Percentiles rank a stretch among this genome's conserved stretches.
Evolutionary conservation across 2,888 invertebrate species (phyloP).

Genomic region (Limnephilus auricula): DNA sequence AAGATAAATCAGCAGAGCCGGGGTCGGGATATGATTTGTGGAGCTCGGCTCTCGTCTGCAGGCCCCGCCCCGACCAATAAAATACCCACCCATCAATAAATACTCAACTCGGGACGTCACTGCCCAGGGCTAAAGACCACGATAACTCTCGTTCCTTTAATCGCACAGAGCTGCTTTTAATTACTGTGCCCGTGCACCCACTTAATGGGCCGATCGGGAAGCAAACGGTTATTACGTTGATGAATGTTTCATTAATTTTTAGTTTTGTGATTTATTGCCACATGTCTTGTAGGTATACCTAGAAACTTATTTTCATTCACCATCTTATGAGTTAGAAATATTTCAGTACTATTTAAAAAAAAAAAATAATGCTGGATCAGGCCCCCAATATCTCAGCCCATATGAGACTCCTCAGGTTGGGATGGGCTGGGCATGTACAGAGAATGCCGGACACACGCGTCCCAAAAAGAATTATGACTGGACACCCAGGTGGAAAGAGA

Average conservation of each 20-base stretch:
- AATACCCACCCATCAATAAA: conserved; percentile 73
- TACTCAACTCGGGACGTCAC: conserved; percentile 51
- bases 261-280: conserved; percentile 40
- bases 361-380: too few species aligned
- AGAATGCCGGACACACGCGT: too few species aligned
- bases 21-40: conserved; percentile 61
- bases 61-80: conserved; percentile 74
- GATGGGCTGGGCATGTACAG: too few species aligned
- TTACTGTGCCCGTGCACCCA: conserved; percentile 54
- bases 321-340: background rate
- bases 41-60: conserved; percentile 66
- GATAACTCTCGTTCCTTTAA: conserved; percentile 53
- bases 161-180: conserved; percentile 62
- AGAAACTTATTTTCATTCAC: background rate
- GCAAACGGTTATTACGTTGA: conserved; percentile 41
- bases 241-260: conserved; percentile 42
- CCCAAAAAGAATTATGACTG: too few species aligned
- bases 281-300: background rate
- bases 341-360: too few species aligned
- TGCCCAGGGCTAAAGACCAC: conserved; percentile 43
- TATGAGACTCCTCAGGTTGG: too few species aligned
- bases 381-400: too few species aligned
- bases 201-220: conserved; percentile 39
- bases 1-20: conserved; percentile 62
- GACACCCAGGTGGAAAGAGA: too few species aligned